Conservation (phyloP, 2,113 vertebrate genomes). For the Labeo catla region DNA sequence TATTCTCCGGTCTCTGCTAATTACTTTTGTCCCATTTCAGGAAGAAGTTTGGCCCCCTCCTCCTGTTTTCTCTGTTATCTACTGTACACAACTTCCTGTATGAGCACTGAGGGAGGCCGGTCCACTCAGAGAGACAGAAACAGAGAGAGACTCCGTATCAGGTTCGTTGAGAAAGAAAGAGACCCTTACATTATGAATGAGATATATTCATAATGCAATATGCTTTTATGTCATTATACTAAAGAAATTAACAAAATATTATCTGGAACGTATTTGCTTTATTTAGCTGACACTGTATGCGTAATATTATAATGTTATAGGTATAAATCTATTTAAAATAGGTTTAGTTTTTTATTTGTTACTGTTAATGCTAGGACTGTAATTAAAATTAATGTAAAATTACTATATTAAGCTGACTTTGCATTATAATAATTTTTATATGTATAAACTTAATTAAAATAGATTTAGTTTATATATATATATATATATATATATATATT, state of each 20-base stretch:
- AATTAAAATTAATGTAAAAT: neutral
- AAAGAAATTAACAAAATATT: neutral
- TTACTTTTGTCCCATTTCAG: conserved; percentile 56
- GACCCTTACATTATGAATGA: neutral
- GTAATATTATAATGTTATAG: neutral
- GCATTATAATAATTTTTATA: no score
- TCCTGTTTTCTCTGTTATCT: conserved; percentile 56
- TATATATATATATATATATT: no score
- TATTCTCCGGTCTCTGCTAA: conserved; percentile 86
- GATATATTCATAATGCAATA: neutral
- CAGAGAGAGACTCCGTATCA: neutral
- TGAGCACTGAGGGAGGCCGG: conserved; percentile 64
- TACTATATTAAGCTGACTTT: neutral
- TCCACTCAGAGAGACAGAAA: conserved; percentile 55
- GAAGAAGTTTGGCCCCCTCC: conserved; percentile 28
- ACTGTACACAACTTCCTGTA: conserved; percentile 68
- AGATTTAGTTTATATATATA: neutral
- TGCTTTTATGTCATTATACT: neutral
- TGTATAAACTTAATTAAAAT: no score
- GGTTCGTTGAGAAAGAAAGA: neutral
- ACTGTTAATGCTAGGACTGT: neutral
- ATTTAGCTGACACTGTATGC: neutral
- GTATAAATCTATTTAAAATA: neutral
- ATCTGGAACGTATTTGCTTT: neutral
- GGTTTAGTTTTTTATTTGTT: neutral